Conservation (phyloP, 2,888 invertebrate species). For the Parnassius smintheus region DNA sequence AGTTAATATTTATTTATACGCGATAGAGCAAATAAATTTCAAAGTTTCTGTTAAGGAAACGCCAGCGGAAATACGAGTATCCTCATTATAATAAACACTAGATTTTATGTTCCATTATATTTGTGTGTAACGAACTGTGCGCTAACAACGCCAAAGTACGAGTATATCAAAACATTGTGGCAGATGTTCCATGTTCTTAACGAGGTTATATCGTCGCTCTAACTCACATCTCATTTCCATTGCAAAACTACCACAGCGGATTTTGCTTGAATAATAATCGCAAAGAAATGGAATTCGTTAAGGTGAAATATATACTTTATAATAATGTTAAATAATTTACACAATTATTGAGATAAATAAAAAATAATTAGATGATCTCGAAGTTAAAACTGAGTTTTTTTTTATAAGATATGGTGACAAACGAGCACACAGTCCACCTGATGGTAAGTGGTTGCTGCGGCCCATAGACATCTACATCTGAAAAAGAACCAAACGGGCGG, state of each 20-base stretch:
- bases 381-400: no score
- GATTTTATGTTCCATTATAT: slow-evolving; percentile 13
- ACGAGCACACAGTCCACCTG: no score
- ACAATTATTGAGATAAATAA: no score
- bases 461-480: no score
- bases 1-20: background rate
- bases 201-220: slow-evolving; percentile 15
- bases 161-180: slow-evolving; percentile 20
- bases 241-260: slow-evolving; percentile 16
- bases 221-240: slow-evolving; percentile 24
- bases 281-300: slow-evolving; percentile 11
- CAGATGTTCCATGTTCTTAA: slow-evolving; percentile 11
- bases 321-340: no score
- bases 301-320: background rate
- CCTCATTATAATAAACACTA: slow-evolving; percentile 12
- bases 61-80: background rate
- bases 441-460: no score
- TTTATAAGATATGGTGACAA: no score
- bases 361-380: no score
- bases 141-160: slow-evolving; percentile 1
- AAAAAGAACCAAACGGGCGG: no score
- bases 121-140: slow-evolving; percentile 5
- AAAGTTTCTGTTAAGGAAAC: background rate
- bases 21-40: background rate
- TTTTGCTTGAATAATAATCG: slow-evolving; percentile 16